Evolutionary conservation across 2,113 vertebrate species (phyloP).

Genomic region (Euleptes europaea): DNA sequence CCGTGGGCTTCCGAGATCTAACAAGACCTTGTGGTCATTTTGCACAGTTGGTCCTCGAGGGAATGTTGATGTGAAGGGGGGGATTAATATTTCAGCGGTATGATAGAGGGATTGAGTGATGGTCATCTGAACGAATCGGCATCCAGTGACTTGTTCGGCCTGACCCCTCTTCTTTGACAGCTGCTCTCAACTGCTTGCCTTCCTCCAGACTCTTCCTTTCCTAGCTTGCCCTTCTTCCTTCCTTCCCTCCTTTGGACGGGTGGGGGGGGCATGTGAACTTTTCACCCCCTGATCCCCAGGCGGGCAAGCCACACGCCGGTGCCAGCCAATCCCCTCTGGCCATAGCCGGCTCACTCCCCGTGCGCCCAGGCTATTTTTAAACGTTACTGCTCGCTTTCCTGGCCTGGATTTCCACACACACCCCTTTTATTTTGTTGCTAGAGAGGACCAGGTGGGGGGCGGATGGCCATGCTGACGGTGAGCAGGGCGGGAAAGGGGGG

Average conservation of each 20-base stretch:
- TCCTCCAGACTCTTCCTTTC: neutral
- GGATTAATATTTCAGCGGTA: too few species aligned
- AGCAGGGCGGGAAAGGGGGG: neutral
- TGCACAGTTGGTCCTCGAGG: too few species aligned
- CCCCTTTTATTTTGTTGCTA: neutral
- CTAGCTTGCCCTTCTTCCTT: neutral
- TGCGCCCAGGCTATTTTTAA: slow-evolving; percentile 46
- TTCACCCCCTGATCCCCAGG: neutral
- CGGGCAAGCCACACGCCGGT: accelerated
- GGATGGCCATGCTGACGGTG: neutral
- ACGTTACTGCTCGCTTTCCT: neutral
- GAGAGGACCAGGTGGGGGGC: neutral
- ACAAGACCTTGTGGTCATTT: too few species aligned
- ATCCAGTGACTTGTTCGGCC: too few species aligned
- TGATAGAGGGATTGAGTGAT: too few species aligned
- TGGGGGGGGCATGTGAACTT: neutral
- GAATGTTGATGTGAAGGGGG: too few species aligned
- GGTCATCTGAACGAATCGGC: too few species aligned
- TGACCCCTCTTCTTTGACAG: too few species aligned
- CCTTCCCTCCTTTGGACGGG: neutral
- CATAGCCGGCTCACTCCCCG: neutral
- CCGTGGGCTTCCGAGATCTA: too few species aligned
- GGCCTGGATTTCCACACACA: slow-evolving; percentile 9
- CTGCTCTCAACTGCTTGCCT: too few species aligned
- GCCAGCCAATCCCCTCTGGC: neutral